Evolutionary conservation across 1,140 invertebrate species (phyloP).

Genomic region (Scaptomyza montana): DNA sequence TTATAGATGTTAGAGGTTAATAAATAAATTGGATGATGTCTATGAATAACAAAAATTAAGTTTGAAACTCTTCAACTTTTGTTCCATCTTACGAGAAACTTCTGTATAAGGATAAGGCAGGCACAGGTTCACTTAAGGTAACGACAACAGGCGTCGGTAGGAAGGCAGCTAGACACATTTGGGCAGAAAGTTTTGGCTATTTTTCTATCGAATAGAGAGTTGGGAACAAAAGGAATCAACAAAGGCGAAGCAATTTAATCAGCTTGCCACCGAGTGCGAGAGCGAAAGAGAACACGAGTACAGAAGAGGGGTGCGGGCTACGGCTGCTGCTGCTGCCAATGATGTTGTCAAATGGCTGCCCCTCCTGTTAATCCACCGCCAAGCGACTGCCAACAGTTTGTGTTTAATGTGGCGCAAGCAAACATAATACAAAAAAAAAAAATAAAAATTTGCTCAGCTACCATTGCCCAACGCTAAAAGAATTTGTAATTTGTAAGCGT

Average conservation of each 20-base stretch:
- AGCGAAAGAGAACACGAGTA: not conserved
- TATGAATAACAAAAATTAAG: no score
- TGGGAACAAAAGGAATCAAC: conserved; percentile 65
- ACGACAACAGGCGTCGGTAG: conserved; percentile 18
- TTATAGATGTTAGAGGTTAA: no score
- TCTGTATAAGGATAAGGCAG: conserved; percentile 29
- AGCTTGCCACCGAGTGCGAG: conserved; percentile 32
- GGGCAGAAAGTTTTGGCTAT: conserved; percentile 46
- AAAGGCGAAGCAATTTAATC: conserved; percentile 75
- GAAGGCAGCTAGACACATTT: conserved; percentile 71
- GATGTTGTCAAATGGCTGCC: conserved; percentile 73
- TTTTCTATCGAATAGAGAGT: conserved; percentile 1
- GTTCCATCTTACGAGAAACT: not conserved
- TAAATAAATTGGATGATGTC: no score
- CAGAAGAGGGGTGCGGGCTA: not conserved
- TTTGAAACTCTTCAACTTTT: not conserved
- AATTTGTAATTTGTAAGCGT: conserved; percentile 54
- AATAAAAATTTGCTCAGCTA: conserved; percentile 52
- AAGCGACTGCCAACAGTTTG: conserved; percentile 9
- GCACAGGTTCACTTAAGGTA: conserved; percentile 65
- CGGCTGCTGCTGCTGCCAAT: conserved; percentile 55
- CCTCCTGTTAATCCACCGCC: conserved; percentile 8
- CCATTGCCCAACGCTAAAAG: conserved; percentile 56
- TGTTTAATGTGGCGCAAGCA: conserved; percentile 74
- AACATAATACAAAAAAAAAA: not conserved